Percentiles rank a stretch among this genome's conserved stretches.
Evolutionary conservation across 2,888 invertebrate genomes (phyloP).

Genomic region (Callyntrura guangdongensis): DNA sequence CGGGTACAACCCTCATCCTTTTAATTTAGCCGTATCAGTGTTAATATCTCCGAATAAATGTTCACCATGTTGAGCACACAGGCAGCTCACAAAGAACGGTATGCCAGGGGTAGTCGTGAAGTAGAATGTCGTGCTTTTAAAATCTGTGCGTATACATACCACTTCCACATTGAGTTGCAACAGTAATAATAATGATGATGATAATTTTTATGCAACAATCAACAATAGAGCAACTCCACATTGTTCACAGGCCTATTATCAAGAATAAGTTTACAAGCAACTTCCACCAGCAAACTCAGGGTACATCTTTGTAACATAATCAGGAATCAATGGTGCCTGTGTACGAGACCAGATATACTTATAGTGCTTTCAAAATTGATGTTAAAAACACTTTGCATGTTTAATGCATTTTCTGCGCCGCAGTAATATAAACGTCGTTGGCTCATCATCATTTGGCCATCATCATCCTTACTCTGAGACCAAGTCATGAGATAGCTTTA

Average conservation of each 20-base stretch:
- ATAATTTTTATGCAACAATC: constrained; percentile 75
- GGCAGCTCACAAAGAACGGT: not conserved
- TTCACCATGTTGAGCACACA: not conserved
- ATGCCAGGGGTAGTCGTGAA: not conserved
- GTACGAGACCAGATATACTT: constrained; percentile 22
- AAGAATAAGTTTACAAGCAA: constrained; percentile 34
- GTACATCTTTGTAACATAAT: constrained; percentile 24
- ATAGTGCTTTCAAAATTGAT: constrained; percentile 61
- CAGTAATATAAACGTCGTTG: constrained; percentile 54
- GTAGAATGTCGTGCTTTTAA: not conserved
- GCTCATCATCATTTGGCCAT: constrained; percentile 45
- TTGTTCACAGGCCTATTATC: constrained; percentile 64
- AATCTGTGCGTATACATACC: not conserved
- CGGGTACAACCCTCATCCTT: constrained; percentile 52
- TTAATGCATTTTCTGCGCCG: constrained; percentile 55
- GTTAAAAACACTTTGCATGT: constrained; percentile 63
- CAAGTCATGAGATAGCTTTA: constrained; percentile 68
- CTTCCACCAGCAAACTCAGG: constrained; percentile 46
- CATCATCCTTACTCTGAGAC: constrained; percentile 70
- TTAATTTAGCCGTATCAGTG: constrained; percentile 15
- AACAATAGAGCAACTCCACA: constrained; percentile 34
- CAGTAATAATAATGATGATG: constrained; percentile 11
- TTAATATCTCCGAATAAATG: not conserved
- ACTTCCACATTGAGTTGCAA: constrained; percentile 74
- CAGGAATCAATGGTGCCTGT: constrained; percentile 24